Evolutionary conservation across 1,140 invertebrate genomes (phyloP).

Genomic region (Ooceraea biroi): DNA sequence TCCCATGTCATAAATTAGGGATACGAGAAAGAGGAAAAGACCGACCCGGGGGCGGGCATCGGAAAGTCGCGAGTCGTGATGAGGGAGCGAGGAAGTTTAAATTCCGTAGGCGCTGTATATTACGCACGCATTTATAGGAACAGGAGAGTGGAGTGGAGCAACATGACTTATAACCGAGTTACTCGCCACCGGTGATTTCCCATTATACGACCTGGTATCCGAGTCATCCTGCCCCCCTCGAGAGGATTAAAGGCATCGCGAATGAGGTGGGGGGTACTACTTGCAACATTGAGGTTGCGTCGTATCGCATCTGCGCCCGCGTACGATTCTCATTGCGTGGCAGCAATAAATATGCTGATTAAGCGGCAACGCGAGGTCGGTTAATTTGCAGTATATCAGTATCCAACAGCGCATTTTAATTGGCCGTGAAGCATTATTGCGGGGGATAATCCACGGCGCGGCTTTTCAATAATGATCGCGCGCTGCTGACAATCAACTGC

Average conservation of each 20-base stretch:
- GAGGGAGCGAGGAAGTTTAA: constrained; percentile 63
- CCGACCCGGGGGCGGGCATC: constrained; percentile 7
- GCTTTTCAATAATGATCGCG: constrained; percentile 63
- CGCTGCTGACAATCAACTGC: constrained; percentile 42
- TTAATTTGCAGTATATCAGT: constrained; percentile 78
- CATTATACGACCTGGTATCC: constrained; percentile 66
- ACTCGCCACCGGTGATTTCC: constrained; percentile 66
- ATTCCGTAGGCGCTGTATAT: constrained; percentile 55
- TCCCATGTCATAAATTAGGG: constrained; percentile 27
- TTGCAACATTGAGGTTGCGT: constrained; percentile 63
- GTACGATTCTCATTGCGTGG: constrained; percentile 54
- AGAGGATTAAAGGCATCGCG: constrained; percentile 70
- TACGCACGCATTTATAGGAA: constrained; percentile 54
- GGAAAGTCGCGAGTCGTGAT: constrained; percentile 14
- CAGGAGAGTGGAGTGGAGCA: constrained; percentile 67
- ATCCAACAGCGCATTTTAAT: constrained; percentile 76
- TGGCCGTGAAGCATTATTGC: constrained; percentile 76
- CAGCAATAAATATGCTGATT: constrained; percentile 77
- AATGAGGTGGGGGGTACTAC: constrained; percentile 68
- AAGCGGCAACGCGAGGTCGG: constrained; percentile 73
- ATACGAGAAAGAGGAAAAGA: background rate
- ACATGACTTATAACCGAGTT: constrained; percentile 59
- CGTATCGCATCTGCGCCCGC: constrained; percentile 51
- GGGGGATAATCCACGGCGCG: constrained; percentile 67
- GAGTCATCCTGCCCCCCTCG: constrained; percentile 62